Evolutionary conservation across 2,888 invertebrate species (phyloP).

Genomic region (Macroteleia sp.): DNA sequence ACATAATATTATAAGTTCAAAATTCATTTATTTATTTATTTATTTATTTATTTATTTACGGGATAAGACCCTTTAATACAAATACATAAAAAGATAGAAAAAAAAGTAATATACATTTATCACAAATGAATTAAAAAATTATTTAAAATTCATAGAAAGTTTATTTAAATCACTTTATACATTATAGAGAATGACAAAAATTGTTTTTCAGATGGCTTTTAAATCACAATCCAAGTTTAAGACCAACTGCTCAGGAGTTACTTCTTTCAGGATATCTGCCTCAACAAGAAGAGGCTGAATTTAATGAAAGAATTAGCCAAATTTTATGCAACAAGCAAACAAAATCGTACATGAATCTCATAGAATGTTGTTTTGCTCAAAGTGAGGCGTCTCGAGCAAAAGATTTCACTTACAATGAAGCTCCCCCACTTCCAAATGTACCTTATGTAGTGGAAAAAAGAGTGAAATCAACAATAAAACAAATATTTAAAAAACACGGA

Average conservation of each 20-base stretch:
- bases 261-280: constrained; percentile 93
- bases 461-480: constrained; percentile 84
- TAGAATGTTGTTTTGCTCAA: constrained; percentile 86
- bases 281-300: constrained; percentile 92
- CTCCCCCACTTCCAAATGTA: no score
- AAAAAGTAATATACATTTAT: no score
- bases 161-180: no score
- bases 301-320: constrained; percentile 92
- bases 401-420: constrained; percentile 90
- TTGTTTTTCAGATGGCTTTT: constrained; percentile 90
- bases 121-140: no score
- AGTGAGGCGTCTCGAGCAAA: constrained; percentile 87
- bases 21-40: no score
- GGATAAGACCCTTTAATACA: no score
- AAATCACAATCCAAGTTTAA: constrained; percentile 91
- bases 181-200: no score
- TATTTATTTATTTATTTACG: no score
- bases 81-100: no score
- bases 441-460: no score
- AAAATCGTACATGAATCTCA: constrained; percentile 90
- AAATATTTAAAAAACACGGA: constrained; percentile 90
- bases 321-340: constrained; percentile 92
- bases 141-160: no score
- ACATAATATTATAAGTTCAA: no score
- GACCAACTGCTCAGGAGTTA: constrained; percentile 94